These are phyloP conservation scores for Nanorana parkeri DNA, from an alignment of 2,113 vertebrate genomes.

Conservation along the genomic window DNA sequence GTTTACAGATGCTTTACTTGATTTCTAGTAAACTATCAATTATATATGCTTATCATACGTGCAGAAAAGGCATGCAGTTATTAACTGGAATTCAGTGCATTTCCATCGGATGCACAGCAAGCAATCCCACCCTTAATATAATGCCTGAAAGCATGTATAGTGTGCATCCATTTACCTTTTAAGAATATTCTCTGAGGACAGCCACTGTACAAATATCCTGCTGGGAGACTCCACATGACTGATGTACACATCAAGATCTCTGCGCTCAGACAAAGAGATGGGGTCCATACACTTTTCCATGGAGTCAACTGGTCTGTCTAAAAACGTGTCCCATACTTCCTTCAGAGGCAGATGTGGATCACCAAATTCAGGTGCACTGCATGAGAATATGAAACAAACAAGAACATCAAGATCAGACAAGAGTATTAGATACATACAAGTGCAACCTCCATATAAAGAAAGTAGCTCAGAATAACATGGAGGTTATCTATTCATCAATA, in stretches of 20 bases:
- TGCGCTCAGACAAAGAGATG: constrained; percentile 64
- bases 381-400: not conserved
- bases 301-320: constrained; percentile 61
- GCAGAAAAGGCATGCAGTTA: too few relatives aligned
- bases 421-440: too few relatives aligned
- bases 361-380: not conserved
- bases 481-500: too few relatives aligned
- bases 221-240: constrained; percentile 84
- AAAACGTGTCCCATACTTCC: constrained; percentile 74
- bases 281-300: constrained; percentile 59
- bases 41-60: too few relatives aligned
- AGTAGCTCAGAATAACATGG: too few relatives aligned
- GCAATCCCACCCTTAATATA: too few relatives aligned
- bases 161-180: constrained; percentile 75
- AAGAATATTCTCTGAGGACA: constrained; percentile 72
- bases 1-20: too few relatives aligned
- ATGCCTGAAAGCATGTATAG: not conserved
- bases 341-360: not conserved
- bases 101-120: too few relatives aligned
- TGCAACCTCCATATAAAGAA: too few relatives aligned
- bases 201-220: constrained; percentile 84
- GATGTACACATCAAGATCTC: constrained; percentile 73
- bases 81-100: too few relatives aligned
- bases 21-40: too few relatives aligned
- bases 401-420: too few relatives aligned